Base-by-base conservation (phyloP, 2,888 invertebrate species). In the Stictocephala bisonia region DNA sequence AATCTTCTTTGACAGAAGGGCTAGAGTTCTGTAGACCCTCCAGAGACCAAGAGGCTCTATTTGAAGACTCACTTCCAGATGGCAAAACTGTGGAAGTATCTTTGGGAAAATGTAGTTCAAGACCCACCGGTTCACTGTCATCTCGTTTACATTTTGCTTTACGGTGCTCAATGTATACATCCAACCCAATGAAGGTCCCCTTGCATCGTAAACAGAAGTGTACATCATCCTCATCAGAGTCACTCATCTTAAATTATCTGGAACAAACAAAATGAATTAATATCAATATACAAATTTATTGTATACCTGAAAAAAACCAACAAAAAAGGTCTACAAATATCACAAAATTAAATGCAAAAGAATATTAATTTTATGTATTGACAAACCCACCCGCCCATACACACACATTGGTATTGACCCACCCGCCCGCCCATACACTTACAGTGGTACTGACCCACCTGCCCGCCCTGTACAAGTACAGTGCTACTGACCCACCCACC, bases 141-240 rank as follows among this genome's bases (percentile, higher is more conserved):
- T 66, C 82, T 81, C 31, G 56, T 29, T 86, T 85, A 79, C 94
- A 94, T 77, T 88, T 88, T 31, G 87, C 85, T 82, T 93, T 93
- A 50, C 95, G 89, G 82, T 97, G 96, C 41, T 88, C 88, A 26
- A 97, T 89, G 82, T 97, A 97, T 82, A 92, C 93, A 48, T 93
- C 91, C n/a, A 97, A 86, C 0, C 96, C 96, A 40, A 90, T 85
- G 74, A 96, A 91, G 2, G 95, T 95, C 18, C 87, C 83, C 79
- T 93, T 92, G 85, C 96, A 97, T 82, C 93, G 93, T 80, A 96
- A 90, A 84, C 96, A 97, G 76, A 94, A 89, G 82, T 97, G 96
- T 3, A 89, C 91, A 84, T 96, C 95, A 70, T 94, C 93, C 60
- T 94, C 91, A 72, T 91, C 91, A 9, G 75, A 67, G 20, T 69